Evolutionary conservation across 2,888 invertebrate species (phyloP).

Genomic region (Mythimna loreyi): DNA sequence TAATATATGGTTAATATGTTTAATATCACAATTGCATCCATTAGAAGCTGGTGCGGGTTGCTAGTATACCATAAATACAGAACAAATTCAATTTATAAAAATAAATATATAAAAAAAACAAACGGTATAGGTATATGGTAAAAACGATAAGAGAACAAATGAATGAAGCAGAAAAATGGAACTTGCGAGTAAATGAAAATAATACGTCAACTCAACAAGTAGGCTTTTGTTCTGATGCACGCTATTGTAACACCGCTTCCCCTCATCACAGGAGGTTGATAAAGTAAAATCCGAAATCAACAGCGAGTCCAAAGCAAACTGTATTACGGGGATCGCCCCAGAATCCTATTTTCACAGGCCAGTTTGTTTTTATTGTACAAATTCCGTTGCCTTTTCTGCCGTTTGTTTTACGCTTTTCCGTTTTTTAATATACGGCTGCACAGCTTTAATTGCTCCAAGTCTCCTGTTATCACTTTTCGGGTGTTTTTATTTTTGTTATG

Average conservation of each 20-base stretch:
- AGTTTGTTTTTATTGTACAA: conserved; percentile 71
- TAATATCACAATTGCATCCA: too few relatives aligned
- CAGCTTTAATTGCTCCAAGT: conserved; percentile 62
- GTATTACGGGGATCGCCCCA: conserved; percentile 65
- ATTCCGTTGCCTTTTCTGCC: conserved; percentile 62
- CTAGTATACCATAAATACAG: neutral
- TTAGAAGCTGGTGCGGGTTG: too few relatives aligned
- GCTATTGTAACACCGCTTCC: conserved; percentile 47
- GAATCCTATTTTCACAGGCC: conserved; percentile 65
- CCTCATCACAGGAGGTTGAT: conserved; percentile 56
- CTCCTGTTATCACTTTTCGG: conserved; percentile 58
- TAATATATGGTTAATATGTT: too few relatives aligned
- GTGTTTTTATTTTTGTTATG: conserved; percentile 30
- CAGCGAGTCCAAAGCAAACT: conserved; percentile 61
- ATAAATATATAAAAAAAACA: neutral
- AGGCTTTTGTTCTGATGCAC: conserved; percentile 39
- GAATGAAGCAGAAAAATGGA: conserved; percentile 26
- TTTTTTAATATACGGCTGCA: conserved; percentile 61
- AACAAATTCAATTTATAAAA: neutral
- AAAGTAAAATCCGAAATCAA: conserved; percentile 69
- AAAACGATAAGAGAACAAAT: conserved; percentile 11
- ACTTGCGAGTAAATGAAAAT: conserved; percentile 20
- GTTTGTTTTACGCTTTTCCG: conserved; percentile 63
- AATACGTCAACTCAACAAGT: conserved; percentile 50
- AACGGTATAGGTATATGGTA: neutral